These are phyloP conservation scores for Halocynthia roretzi DNA, from an alignment of 23 tunicate genomes.

Conservation along the genomic window DNA sequence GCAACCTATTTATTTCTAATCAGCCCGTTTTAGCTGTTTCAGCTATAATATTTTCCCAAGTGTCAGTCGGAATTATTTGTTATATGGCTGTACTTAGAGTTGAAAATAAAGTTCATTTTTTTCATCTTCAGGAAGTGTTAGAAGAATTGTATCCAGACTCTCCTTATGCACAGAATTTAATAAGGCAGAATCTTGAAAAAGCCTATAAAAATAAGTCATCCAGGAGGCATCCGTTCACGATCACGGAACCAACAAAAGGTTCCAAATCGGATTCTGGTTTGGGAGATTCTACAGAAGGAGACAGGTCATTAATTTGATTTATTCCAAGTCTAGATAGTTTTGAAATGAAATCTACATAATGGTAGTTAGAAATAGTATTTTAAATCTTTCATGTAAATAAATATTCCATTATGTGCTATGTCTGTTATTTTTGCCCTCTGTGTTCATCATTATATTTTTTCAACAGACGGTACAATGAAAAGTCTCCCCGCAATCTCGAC, in stretches of 20 bases:
- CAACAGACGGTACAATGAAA: slow-evolving; percentile 39
- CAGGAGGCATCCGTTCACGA: slow-evolving; percentile 21
- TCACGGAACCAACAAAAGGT: slow-evolving; percentile 57
- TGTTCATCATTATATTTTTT: slow-evolving; percentile 1
- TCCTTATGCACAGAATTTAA: slow-evolving; percentile 83
- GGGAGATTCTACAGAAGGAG: slow-evolving; percentile 90
- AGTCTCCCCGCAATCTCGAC: slow-evolving; percentile 39
- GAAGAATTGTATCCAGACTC: slow-evolving; percentile 93
- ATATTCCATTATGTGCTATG: not conserved
- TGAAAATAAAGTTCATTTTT: not conserved
- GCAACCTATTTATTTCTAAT: too few relatives aligned
- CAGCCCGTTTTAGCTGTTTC: not conserved
- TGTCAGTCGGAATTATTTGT: too few relatives aligned
- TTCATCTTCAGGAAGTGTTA: slow-evolving; percentile 57
- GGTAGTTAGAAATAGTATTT: not conserved
- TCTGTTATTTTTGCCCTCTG: not conserved
- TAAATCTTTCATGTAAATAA: not conserved
- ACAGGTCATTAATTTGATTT: slow-evolving; percentile 31
- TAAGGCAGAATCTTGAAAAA: slow-evolving; percentile 67
- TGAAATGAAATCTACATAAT: not conserved
- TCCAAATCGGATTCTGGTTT: slow-evolving; percentile 90
- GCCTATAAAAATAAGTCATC: slow-evolving; percentile 25
- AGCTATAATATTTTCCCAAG: not conserved
- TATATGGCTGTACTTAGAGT: not conserved
- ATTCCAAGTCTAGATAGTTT: not conserved